Evolutionary conservation across 2,113 vertebrate genomes (phyloP).

Genomic region (Aphyosemion australe): DNA sequence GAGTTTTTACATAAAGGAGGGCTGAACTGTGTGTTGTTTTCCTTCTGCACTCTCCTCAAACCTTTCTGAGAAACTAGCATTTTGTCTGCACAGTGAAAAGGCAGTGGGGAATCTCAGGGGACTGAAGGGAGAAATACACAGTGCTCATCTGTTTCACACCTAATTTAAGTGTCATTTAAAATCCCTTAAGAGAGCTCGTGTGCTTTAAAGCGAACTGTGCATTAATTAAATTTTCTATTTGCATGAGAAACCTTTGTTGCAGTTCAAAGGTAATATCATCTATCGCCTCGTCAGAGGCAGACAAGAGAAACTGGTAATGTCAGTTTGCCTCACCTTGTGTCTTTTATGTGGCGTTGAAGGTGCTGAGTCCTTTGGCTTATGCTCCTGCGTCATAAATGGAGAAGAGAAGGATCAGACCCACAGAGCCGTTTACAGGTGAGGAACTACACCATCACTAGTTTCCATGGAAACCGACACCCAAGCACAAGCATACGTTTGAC

Average conservation of each 20-base stretch:
- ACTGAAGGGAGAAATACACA: conserved; percentile 37
- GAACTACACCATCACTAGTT: conserved; percentile 39
- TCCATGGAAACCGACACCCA: neutral
- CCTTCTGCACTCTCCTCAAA: conserved; percentile 8
- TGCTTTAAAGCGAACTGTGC: neutral
- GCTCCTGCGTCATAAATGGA: conserved; percentile 93
- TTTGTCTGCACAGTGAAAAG: conserved; percentile 17
- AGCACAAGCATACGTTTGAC: no score
- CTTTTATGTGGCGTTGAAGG: conserved; percentile 70
- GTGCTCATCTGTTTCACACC: conserved; percentile 25
- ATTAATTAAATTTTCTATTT: conserved; percentile 3
- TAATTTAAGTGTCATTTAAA: conserved; percentile 34
- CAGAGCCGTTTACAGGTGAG: conserved; percentile 94
- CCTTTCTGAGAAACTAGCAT: conserved; percentile 32
- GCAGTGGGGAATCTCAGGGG: conserved; percentile 18
- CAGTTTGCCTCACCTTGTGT: neutral
- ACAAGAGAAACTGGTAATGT: neutral
- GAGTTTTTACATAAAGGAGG: no score
- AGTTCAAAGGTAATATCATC: neutral
- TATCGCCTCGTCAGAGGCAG: neutral
- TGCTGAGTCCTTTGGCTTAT: conserved; percentile 95
- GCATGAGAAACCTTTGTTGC: neutral
- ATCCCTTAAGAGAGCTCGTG: neutral
- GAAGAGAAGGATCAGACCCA: conserved; percentile 96
- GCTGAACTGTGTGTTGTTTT: conserved; percentile 19